phyloP scores from a whole-genome alignment of 1,140 invertebrate genomes.

The Ephestia elutella region DNA sequence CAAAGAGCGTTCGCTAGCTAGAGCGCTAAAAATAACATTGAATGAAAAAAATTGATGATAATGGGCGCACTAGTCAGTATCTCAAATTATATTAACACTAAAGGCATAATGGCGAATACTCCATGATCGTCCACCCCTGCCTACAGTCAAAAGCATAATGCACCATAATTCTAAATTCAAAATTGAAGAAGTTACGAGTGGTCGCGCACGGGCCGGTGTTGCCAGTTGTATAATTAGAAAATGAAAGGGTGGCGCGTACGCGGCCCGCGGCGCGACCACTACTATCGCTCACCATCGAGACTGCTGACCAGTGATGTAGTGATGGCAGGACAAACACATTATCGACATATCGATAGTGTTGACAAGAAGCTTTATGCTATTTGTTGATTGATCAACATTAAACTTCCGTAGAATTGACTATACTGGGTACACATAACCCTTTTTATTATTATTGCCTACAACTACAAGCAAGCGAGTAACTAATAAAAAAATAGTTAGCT shows the following conservation, averaged over 20 bases:
- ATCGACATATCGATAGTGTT: conserved; percentile 1
- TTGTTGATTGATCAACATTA: no score
- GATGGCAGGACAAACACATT: conserved; percentile 16
- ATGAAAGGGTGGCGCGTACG: conserved; percentile 69
- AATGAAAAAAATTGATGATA: no score
- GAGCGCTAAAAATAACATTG: no score
- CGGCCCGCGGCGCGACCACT: conserved; percentile 61
- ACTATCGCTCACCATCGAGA: conserved; percentile 64
- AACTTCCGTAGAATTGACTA: no score
- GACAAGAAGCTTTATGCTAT: no score
- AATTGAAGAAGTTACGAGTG: conserved; percentile 51
- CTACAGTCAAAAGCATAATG: conserved; percentile 39
- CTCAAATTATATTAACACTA: background rate
- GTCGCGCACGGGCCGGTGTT: conserved; percentile 67
- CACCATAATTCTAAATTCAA: conserved; percentile 59
- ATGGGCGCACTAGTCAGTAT: no score
- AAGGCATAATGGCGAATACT: conserved; percentile 10
- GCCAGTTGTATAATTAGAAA: conserved; percentile 72
- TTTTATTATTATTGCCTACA: no score
- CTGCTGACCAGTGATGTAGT: conserved; percentile 30
- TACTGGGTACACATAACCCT: no score
- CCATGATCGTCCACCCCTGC: conserved; percentile 29
- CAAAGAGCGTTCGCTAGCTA: no score
- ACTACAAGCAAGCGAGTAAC: no score
- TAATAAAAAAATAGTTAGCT: no score